Percentiles rank a stretch among this genome's conserved stretches.
These are phyloP conservation scores for Cephus spinipes DNA, from an alignment of 2,888 invertebrate species.

Conservation along the genomic window DNA sequence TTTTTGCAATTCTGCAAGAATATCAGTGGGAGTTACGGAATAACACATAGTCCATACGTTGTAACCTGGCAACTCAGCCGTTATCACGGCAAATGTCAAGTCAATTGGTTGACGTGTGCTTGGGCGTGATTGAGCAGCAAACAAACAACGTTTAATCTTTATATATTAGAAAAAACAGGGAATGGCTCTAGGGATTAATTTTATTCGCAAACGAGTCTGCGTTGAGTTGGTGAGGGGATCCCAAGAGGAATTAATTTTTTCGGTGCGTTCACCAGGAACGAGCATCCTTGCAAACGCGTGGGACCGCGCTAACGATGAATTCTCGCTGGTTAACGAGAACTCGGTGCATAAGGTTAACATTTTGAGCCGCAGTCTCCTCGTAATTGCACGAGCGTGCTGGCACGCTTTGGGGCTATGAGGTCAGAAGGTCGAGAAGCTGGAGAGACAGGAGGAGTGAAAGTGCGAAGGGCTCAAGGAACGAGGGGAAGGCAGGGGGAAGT, in stretches of 20 bases:
- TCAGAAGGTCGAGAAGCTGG: not conserved
- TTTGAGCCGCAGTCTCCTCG: not conserved
- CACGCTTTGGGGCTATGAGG: not conserved
- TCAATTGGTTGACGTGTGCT: not conserved
- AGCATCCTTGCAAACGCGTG: conserved; percentile 8
- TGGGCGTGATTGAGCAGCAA: not conserved
- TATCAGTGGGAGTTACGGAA: not conserved
- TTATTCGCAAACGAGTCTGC: not conserved
- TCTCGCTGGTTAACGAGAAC: not conserved
- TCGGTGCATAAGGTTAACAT: not conserved
- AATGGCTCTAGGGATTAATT: not conserved
- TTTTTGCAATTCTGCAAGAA: not conserved
- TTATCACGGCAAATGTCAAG: not conserved
- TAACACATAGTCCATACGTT: not conserved
- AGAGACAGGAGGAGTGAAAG: not conserved
- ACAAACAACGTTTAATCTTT: not conserved
- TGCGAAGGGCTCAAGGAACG: too few species aligned
- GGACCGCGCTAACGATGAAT: conserved; percentile 7
- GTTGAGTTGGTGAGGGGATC: not conserved
- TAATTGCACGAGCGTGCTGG: not conserved
- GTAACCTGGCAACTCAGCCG: not conserved
- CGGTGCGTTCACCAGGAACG: conserved; percentile 6
- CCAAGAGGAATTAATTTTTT: conserved; percentile 8
- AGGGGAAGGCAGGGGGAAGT: not conserved
- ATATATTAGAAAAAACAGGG: too few species aligned